Percentiles rank a stretch among this genome's conserved stretches.
These are phyloP conservation scores for Corvus hawaiiensis DNA, from an alignment of 2,113 vertebrate species.

Conservation along the genomic window DNA sequence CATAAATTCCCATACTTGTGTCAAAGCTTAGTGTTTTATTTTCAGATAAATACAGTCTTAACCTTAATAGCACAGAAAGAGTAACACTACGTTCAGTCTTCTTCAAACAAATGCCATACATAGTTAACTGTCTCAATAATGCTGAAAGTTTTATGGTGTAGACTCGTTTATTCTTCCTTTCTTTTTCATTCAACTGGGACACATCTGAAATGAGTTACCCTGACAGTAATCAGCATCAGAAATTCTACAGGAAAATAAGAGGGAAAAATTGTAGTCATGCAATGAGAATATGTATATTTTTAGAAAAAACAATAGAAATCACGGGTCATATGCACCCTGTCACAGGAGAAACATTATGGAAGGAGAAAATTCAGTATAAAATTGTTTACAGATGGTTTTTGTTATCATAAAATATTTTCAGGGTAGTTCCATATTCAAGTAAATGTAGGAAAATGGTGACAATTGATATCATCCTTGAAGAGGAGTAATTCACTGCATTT, in stretches of 20 bases:
- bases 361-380: background rate
- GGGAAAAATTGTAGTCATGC: background rate
- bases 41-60: background rate
- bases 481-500: background rate
- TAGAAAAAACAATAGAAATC: background rate
- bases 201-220: constrained; percentile 5
- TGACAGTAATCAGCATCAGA: constrained; percentile 1
- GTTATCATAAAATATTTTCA: background rate
- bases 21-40: background rate
- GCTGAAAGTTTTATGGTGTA: background rate
- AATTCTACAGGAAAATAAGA: background rate
- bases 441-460: background rate
- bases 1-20: background rate
- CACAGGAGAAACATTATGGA: background rate
- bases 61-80: background rate
- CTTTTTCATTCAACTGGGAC: background rate
- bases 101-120: constrained; percentile 5
- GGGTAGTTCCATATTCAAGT: background rate
- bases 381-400: background rate
- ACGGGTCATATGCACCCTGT: background rate
- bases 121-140: background rate
- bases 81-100: background rate
- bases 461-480: background rate
- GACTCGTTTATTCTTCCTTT: background rate
- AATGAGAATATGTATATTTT: background rate